Conservation (phyloP, 2,113 vertebrate genomes). For the Pardalotus punctatus region DNA sequence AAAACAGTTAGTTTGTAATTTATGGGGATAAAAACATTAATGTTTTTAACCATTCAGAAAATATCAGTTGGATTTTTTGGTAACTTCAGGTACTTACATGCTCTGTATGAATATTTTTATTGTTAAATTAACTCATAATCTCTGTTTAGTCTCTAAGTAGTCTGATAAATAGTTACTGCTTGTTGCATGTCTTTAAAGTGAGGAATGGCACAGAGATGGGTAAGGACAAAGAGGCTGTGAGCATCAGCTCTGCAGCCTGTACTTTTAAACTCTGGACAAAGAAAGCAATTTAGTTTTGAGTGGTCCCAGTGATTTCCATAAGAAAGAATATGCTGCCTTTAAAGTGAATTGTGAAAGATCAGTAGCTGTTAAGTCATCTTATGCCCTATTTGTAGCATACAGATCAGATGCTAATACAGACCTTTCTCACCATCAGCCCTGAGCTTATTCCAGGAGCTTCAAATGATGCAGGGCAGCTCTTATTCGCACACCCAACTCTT, state of each 20-base stretch:
- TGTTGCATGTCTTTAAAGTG: not conserved
- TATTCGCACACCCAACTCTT: not conserved
- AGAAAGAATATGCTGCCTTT: not conserved
- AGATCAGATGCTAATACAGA: not conserved
- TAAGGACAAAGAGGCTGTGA: not conserved
- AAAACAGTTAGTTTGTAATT: not conserved
- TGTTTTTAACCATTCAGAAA: conserved; percentile 24
- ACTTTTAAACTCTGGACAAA: not conserved
- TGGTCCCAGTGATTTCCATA: not conserved
- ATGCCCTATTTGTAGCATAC: not conserved
- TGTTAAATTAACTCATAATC: not conserved
- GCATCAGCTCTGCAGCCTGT: not conserved
- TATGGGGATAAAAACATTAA: not conserved
- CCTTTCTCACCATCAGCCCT: not conserved
- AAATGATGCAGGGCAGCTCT: not conserved
- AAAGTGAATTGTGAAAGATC: not conserved
- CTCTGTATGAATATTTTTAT: not conserved
- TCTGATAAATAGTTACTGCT: not conserved
- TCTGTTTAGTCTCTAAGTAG: not conserved
- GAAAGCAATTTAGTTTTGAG: not conserved
- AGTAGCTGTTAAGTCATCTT: not conserved
- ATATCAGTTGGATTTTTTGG: not conserved
- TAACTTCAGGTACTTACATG: not conserved
- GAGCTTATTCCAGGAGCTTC: not conserved
- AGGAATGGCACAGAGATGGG: not conserved